Percentiles rank a stretch among this genome's conserved stretches.
Conservation (phyloP, 2,113 vertebrate genomes). For the Lepus timidus region DNA sequence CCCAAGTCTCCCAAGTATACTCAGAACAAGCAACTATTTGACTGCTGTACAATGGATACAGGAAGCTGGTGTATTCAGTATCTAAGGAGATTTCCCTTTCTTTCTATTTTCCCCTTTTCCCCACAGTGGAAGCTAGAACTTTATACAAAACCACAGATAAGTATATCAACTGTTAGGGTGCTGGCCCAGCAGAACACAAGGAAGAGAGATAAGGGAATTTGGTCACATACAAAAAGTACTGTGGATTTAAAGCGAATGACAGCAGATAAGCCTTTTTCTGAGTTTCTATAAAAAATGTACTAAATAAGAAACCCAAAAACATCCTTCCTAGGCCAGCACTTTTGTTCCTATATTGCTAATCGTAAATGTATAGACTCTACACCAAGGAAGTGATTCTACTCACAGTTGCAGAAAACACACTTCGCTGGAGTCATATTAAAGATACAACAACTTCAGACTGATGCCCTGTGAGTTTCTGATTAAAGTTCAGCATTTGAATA, state of each 20-base stretch:
- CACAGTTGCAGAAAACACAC: slow-evolving; percentile 62
- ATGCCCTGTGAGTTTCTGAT: neutral
- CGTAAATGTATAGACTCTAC: slow-evolving; percentile 64
- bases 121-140: slow-evolving; percentile 85
- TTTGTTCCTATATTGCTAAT: slow-evolving; percentile 71
- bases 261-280: slow-evolving; percentile 88
- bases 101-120: slow-evolving; percentile 68
- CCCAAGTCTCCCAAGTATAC: slow-evolving; percentile 21
- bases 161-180: slow-evolving; percentile 86
- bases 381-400: slow-evolving; percentile 45
- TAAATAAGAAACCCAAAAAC: slow-evolving; percentile 87
- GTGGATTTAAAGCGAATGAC: slow-evolving; percentile 89
- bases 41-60: slow-evolving; percentile 58
- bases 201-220: slow-evolving; percentile 90
- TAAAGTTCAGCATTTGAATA: slow-evolving; percentile 60
- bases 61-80: slow-evolving; percentile 79
- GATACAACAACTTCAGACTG: neutral
- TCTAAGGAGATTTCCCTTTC: slow-evolving; percentile 73
- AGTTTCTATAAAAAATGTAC: slow-evolving; percentile 90
- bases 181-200: slow-evolving; percentile 87
- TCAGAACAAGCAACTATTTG: slow-evolving; percentile 68
- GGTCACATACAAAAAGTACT: slow-evolving; percentile 88
- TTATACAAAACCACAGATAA: slow-evolving; percentile 90
- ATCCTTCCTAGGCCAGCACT: neutral
- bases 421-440: neutral